These are phyloP conservation scores for Melanogrammus aeglefinus DNA, from an alignment of 2,797 vertebrate genomes.

Conservation along the genomic window DNA sequence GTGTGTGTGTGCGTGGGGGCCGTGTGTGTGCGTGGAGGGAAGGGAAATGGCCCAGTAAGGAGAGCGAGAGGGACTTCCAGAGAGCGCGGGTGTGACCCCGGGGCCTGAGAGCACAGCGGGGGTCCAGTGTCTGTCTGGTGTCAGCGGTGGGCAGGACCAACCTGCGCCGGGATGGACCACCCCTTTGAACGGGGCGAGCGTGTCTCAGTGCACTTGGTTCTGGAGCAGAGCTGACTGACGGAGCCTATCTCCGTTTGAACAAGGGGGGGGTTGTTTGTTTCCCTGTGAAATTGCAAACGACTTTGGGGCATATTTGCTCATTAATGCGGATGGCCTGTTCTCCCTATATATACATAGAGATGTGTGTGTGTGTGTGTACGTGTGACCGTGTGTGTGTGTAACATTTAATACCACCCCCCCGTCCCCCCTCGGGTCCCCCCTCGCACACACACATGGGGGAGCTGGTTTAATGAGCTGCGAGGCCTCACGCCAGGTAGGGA, in stretches of 20 bases:
- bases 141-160: too few species aligned
- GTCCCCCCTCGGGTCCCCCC: too few species aligned
- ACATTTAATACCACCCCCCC: slow-evolving; percentile 77
- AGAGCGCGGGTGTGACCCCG: not conserved
- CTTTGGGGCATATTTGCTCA: slow-evolving; percentile 75
- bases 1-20: too few species aligned
- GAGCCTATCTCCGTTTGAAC: slow-evolving; percentile 69
- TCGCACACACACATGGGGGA: slow-evolving; percentile 62
- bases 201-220: slow-evolving; percentile 71
- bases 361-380: slow-evolving; percentile 61
- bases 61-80: slow-evolving; percentile 16
- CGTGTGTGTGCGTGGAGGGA: too few species aligned
- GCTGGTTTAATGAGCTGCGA: slow-evolving; percentile 86
- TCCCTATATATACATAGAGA: slow-evolving; percentile 19
- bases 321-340: slow-evolving; percentile 68
- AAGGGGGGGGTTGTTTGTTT: slow-evolving; percentile 70
- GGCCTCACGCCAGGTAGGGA: slow-evolving; percentile 86
- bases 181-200: slow-evolving; percentile 28
- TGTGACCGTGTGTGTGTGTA: slow-evolving; percentile 42
- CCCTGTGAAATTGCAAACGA: slow-evolving; percentile 68
- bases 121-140: too few species aligned
- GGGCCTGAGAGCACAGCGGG: too few species aligned
- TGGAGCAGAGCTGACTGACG: slow-evolving; percentile 50
- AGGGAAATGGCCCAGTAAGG: slow-evolving; percentile 8
- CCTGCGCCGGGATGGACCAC: too few species aligned